Base-by-base conservation (phyloP, 2,113 vertebrate species). In the Nansenia antarctica region DNA sequence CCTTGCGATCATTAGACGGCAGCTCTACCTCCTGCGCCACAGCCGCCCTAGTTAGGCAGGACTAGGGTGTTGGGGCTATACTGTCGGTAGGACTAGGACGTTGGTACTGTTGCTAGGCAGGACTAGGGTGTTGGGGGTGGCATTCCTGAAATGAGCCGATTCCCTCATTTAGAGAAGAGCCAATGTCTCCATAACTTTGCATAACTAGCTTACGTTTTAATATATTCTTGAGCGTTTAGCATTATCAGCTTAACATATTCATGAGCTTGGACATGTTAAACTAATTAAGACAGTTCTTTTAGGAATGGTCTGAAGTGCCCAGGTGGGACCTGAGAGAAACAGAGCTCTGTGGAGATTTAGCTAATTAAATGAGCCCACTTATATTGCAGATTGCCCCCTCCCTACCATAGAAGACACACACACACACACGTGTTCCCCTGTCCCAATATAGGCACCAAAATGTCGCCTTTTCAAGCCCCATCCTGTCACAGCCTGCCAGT, bases 181-280 rank as follows among this genome's bases (percentile, higher is more conserved):
- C 63, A 7, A 55, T 67, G 32, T 24, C 49, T 55, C 26, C 34
- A 67, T 60, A 32, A 47, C 49, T 55, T 18, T 62, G 65, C 67
- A 70, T 83, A 79, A 83, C 69, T 67, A 77, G 55, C 14, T 85
- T 80, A 64, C 39, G 30, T 78, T 67, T 74, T 15, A 4, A 7
- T 72, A 62, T 62, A 78, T 82, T 47, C 29, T 65, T 61, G n/a
- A 77, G 76, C 72, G 62, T 34, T 73, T 57, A 70, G 58, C 39
- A 67, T 80, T 83, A 86, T 83, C 58, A 74, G 86, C 61, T 88
- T 84, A 85, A 64, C 72, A 78, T 90, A 85, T 84, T 85, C 78
- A 83, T 76, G 83, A 67, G 53, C 45, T 49, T 69, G 58, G 35
- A 52, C 67, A 66, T 65, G 73, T 76, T 82, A 70, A 79, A 78